Percentiles rank a stretch among this genome's conserved stretches.
Evolutionary conservation across 2,797 vertebrate species (phyloP).

Genomic region (Neomorphus geoffroyi): DNA sequence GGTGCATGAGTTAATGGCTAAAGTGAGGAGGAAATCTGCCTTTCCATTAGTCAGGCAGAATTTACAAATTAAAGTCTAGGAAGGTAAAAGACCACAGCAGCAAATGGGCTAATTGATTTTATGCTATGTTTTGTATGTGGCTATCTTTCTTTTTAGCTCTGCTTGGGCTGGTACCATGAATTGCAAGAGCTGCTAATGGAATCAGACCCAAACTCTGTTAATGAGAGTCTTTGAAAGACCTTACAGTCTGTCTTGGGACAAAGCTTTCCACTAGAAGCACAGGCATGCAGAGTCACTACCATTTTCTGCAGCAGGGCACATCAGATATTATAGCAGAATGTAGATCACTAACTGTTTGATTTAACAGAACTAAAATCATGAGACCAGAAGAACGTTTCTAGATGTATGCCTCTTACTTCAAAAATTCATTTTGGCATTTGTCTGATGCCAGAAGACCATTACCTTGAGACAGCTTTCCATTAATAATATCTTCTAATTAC

Average conservation of each 20-base stretch:
- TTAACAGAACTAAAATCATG: not conserved
- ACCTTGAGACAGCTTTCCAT: not conserved
- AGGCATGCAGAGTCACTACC: not conserved
- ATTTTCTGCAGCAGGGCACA: not conserved
- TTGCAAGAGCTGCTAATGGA: not conserved
- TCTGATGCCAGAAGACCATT: not conserved
- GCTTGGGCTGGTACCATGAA: not conserved
- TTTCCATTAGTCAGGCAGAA: slow-evolving; percentile 36
- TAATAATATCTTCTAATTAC: slow-evolving; percentile 25
- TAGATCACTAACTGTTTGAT: not conserved
- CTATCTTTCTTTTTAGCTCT: not conserved
- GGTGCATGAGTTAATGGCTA: not conserved
- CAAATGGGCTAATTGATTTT: not conserved
- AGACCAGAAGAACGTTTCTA: not conserved
- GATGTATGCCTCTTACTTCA: not conserved
- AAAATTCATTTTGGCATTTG: slow-evolving; percentile 45
- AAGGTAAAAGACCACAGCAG: slow-evolving; percentile 5
- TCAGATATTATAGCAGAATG: not conserved
- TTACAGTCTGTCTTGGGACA: not conserved
- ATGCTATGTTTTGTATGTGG: not conserved
- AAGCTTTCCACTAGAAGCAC: not conserved
- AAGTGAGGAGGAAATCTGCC: not conserved
- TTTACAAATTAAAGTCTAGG: not conserved
- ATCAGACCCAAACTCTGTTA: not conserved
- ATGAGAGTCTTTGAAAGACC: not conserved